These are phyloP conservation scores for Cephus cinctus DNA, from an alignment of 1,140 invertebrate genomes.

Conservation along the genomic window DNA sequence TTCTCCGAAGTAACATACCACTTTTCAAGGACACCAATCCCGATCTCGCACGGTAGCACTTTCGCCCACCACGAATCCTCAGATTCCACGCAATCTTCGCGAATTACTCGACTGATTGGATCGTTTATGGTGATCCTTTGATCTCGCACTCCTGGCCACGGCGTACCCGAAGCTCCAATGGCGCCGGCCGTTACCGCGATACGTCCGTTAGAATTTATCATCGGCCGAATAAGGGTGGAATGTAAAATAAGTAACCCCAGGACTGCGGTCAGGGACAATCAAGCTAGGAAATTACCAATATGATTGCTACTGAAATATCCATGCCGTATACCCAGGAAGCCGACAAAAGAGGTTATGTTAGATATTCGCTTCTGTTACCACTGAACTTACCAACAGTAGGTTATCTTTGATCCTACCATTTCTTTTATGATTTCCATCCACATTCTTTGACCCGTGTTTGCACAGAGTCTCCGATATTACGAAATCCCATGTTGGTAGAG, in stretches of 20 bases:
- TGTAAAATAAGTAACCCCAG: constrained; percentile 40
- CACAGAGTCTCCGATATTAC: too few species aligned
- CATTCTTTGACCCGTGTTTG: too few species aligned
- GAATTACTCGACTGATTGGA: constrained; percentile 57
- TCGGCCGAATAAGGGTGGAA: constrained; percentile 53
- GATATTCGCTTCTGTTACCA: too few species aligned
- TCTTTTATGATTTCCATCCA: too few species aligned
- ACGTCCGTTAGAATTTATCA: constrained; percentile 50
- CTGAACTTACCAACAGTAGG: too few species aligned
- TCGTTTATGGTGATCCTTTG: constrained; percentile 56
- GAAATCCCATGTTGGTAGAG: too few species aligned
- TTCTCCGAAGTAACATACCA: too few species aligned
- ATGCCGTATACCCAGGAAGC: constrained; percentile 18
- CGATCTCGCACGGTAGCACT: too few species aligned
- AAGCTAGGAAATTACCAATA: constrained; percentile 54
- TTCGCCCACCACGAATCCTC: too few species aligned
- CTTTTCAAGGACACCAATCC: not conserved
- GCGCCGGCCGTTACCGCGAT: constrained; percentile 1
- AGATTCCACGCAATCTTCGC: constrained; percentile 46
- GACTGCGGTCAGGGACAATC: constrained; percentile 56
- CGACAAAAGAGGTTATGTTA: too few species aligned
- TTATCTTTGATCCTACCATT: too few species aligned
- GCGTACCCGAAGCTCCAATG: constrained; percentile 12
- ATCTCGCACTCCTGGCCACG: constrained; percentile 36
- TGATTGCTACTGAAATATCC: constrained; percentile 57